Percentiles rank a stretch among this genome's conserved stretches.
Conservation (phyloP, 2,113 vertebrate genomes). For the Brachyistius frenatus region DNA sequence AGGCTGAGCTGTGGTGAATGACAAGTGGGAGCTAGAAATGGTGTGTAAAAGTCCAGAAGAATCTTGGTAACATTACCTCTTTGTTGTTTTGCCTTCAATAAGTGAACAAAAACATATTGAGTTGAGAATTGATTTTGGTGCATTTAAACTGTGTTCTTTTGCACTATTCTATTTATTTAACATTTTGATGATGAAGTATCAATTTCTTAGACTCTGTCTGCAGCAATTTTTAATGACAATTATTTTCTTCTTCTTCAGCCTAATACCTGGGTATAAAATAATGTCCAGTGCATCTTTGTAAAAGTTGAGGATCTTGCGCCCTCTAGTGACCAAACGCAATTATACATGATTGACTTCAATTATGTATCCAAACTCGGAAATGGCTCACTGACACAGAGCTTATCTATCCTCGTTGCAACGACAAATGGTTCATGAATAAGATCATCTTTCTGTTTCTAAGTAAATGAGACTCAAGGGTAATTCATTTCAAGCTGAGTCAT, state of each 20-base stretch:
- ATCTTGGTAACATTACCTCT: not conserved
- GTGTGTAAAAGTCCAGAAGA: not conserved
- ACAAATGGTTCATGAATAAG: slow-evolving; percentile 38
- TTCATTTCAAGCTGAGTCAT: slow-evolving; percentile 51
- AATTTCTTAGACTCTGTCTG: not conserved
- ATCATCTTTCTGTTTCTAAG: slow-evolving; percentile 11
- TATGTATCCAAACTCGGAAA: slow-evolving; percentile 12
- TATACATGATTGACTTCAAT: slow-evolving; percentile 16
- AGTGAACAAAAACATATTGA: not conserved
- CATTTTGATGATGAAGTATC: not conserved
- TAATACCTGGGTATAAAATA: not conserved
- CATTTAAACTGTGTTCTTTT: not conserved
- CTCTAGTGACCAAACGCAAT: slow-evolving; percentile 70
- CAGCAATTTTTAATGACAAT: slow-evolving; percentile 1
- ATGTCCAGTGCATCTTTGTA: not conserved
- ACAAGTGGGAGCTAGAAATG: not conserved
- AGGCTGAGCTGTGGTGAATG: too few relatives aligned
- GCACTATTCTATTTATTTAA: not conserved
- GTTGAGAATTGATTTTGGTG: not conserved
- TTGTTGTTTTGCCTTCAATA: not conserved
- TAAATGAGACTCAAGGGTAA: slow-evolving; percentile 46
- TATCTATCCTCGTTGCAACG: slow-evolving; percentile 20
- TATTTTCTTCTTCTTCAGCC: not conserved
- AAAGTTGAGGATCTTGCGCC: slow-evolving; percentile 45
- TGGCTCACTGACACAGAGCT: slow-evolving; percentile 15